These are phyloP conservation scores for Heterodera filipjevi DNA, from an alignment of 2,888 invertebrate species.

Conservation along the genomic window DNA sequence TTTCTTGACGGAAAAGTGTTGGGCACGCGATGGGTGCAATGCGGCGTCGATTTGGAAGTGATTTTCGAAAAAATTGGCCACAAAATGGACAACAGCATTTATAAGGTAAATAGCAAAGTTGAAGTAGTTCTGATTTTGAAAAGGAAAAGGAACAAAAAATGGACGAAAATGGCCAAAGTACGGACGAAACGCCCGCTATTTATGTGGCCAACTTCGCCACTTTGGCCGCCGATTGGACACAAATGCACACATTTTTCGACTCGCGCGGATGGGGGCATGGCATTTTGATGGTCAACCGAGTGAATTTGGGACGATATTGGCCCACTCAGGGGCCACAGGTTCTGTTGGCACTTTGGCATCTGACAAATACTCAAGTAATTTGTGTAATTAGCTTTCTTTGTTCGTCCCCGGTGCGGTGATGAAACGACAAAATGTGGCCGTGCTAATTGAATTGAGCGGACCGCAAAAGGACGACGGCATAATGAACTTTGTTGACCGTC, in stretches of 20 bases:
- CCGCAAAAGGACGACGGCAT: neutral
- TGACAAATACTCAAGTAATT: neutral
- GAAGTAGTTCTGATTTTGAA: neutral
- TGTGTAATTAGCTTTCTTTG: constrained; percentile 46
- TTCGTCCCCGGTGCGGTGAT: constrained; percentile 51
- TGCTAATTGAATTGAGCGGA: constrained; percentile 49
- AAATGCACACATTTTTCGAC: constrained; percentile 54
- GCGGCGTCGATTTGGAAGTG: constrained; percentile 48
- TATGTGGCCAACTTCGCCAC: constrained; percentile 20
- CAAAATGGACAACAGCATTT: neutral
- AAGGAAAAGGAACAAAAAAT: neutral
- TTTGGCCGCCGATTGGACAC: constrained; percentile 15
- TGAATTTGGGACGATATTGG: constrained; percentile 72
- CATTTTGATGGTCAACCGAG: constrained; percentile 68
- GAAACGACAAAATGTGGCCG: constrained; percentile 42
- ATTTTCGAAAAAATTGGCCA: neutral
- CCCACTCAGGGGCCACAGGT: constrained; percentile 70
- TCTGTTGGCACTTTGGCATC: neutral
- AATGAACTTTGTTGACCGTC: neutral
- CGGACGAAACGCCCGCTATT: constrained; percentile 8
- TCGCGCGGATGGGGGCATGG: constrained; percentile 67
- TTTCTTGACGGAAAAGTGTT: constrained; percentile 70
- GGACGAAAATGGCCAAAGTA: neutral
- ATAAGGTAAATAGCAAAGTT: neutral
- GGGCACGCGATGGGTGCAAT: constrained; percentile 73